Evolutionary conservation across 2,888 invertebrate genomes (phyloP).

Genomic region (Epinotia ramella): DNA sequence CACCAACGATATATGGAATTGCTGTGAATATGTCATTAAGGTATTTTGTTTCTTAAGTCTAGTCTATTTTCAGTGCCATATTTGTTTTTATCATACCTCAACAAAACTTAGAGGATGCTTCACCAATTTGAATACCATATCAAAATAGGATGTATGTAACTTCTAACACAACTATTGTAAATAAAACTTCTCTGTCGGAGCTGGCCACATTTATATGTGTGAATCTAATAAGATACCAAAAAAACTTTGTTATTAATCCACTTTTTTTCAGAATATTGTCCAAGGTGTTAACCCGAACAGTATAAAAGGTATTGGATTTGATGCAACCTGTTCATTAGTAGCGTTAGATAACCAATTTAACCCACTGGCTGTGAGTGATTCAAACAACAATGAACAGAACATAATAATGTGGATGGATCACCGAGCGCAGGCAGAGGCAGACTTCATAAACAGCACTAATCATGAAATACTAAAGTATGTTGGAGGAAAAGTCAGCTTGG

Average conservation of each 20-base stretch:
- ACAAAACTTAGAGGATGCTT: neutral
- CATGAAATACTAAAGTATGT: slow-evolving; percentile 93
- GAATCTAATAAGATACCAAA: too few species aligned
- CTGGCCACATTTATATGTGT: too few species aligned
- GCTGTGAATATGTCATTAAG: slow-evolving; percentile 90
- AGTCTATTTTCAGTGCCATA: neutral
- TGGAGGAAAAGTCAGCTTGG: slow-evolving; percentile 96
- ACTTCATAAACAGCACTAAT: slow-evolving; percentile 90
- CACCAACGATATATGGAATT: slow-evolving; percentile 94
- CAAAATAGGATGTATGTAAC: neutral
- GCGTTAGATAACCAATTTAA: slow-evolving; percentile 88
- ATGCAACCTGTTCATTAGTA: slow-evolving; percentile 97
- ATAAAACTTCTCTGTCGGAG: too few species aligned
- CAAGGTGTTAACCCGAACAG: slow-evolving; percentile 77
- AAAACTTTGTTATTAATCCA: neutral
- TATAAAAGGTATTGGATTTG: slow-evolving; percentile 96
- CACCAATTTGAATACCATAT: neutral
- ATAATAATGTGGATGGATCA: slow-evolving; percentile 98
- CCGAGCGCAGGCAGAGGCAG: slow-evolving; percentile 92
- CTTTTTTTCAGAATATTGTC: slow-evolving; percentile 85
- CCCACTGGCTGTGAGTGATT: slow-evolving; percentile 89
- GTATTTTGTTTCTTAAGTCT: slow-evolving; percentile 75
- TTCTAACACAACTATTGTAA: too few species aligned
- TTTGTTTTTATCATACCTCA: neutral
- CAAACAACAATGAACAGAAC: slow-evolving; percentile 89